Percentiles rank a stretch among this genome's conserved stretches.
phyloP scores from a whole-genome alignment of 2,113 vertebrate species.

The Acrocephalus arundinaceus region DNA sequence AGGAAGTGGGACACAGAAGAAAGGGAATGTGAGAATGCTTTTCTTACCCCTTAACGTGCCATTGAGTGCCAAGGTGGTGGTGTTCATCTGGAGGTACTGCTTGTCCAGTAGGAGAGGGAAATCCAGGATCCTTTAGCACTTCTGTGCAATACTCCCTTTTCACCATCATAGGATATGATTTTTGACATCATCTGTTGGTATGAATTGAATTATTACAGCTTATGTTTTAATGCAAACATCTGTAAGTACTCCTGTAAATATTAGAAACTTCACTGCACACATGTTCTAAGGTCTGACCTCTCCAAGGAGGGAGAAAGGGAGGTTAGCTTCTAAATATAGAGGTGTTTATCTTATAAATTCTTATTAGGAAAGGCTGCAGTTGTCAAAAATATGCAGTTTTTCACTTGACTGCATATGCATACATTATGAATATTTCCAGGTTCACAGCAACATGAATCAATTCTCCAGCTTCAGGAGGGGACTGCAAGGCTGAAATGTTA shows the following conservation, averaged over 20 bases:
- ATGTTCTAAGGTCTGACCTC: not conserved
- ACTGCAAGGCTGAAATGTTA: not conserved
- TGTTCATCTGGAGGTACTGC: not conserved
- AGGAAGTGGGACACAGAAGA: not conserved
- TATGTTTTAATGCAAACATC: conserved; percentile 7
- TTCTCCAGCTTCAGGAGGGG: not conserved
- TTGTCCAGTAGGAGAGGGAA: not conserved
- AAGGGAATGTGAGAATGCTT: not conserved
- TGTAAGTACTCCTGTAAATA: conserved; percentile 41
- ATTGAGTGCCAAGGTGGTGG: not conserved
- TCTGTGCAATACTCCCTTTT: not conserved
- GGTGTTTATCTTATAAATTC: not conserved
- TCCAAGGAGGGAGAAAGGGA: not conserved
- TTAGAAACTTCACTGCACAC: not conserved
- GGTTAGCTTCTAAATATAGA: conserved; percentile 22
- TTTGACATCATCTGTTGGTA: not conserved
- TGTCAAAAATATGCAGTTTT: not conserved
- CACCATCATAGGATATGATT: not conserved
- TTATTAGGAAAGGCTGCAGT: not conserved
- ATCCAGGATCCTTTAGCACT: not conserved
- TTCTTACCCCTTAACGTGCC: fast-evolving
- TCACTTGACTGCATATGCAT: not conserved
- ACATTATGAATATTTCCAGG: not conserved
- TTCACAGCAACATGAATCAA: not conserved
- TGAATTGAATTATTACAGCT: not conserved